phyloP scores from a whole-genome alignment of 1,140 invertebrate species.

The Drosophila tani region DNA sequence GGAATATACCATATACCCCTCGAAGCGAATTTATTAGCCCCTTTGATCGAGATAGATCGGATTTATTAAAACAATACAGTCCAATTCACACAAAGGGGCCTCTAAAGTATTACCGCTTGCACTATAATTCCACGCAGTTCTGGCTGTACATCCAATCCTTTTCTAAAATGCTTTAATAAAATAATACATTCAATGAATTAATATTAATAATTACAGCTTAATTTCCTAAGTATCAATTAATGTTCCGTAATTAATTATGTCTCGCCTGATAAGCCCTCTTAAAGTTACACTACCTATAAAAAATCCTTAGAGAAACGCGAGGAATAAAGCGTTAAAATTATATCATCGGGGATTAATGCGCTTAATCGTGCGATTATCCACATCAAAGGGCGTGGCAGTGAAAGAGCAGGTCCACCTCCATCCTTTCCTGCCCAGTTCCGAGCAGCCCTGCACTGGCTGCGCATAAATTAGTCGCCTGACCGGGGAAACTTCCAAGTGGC shows the following conservation, averaged over 20 bases:
- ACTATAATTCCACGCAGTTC: no score
- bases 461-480: conserved; percentile 61
- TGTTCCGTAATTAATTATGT: background rate
- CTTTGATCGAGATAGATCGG: background rate
- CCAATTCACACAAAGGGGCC: background rate
- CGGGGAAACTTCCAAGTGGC: conserved; percentile 56
- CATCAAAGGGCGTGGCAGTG: conserved; percentile 17
- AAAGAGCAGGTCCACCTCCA: conserved; percentile 4
- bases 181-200: no score
- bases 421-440: background rate
- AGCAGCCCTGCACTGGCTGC: conserved; percentile 10
- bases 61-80: background rate
- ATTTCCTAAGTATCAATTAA: background rate
- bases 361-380: conserved; percentile 47
- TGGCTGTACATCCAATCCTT: no score
- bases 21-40: background rate
- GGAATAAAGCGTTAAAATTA: conserved; percentile 25
- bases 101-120: background rate
- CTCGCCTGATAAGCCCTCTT: background rate
- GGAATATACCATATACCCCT: background rate
- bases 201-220: background rate
- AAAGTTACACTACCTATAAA: background rate
- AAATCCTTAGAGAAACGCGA: background rate
- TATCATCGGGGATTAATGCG: conserved; percentile 46
- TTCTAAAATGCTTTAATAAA: no score